These are phyloP conservation scores for Tylochromis polylepis DNA, from an alignment of 2,113 vertebrate genomes.

Conservation along the genomic window DNA sequence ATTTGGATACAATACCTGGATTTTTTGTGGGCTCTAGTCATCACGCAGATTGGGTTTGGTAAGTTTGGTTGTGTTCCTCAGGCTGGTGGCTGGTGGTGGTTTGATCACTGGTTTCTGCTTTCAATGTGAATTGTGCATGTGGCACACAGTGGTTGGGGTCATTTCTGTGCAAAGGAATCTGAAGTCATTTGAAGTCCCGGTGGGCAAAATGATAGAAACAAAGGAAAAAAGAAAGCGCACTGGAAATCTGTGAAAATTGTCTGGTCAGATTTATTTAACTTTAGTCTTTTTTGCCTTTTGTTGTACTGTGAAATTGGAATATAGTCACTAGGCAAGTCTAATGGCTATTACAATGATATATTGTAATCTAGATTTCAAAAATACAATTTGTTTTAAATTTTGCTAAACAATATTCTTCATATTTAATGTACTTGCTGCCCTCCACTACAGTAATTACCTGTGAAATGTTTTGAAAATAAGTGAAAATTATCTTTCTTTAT, in stretches of 20 bases:
- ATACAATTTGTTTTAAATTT: neutral
- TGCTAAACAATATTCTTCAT: neutral
- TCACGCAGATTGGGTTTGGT: constrained; percentile 32
- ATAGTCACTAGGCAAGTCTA: neutral
- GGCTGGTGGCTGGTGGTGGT: neutral
- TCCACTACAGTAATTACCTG: neutral
- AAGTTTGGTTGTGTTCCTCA: neutral
- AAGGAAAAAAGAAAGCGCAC: neutral
- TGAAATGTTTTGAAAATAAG: neutral
- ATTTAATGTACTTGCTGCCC: neutral
- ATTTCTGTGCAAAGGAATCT: neutral
- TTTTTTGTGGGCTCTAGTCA: constrained; percentile 7
- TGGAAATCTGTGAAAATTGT: neutral
- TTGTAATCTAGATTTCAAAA: neutral
- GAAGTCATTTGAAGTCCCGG: neutral
- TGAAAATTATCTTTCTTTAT: neutral
- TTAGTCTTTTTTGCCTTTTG: neutral
- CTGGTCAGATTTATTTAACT: neutral
- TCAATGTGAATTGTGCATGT: neutral
- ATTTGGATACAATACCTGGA: neutral
- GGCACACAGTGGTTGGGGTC: neutral
- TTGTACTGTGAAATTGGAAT: neutral
- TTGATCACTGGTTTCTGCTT: neutral
- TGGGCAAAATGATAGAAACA: neutral
- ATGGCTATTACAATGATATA: neutral